Evolutionary conservation across 2,888 invertebrate species (phyloP).

Genomic region (Nipponacmea schrenckii): DNA sequence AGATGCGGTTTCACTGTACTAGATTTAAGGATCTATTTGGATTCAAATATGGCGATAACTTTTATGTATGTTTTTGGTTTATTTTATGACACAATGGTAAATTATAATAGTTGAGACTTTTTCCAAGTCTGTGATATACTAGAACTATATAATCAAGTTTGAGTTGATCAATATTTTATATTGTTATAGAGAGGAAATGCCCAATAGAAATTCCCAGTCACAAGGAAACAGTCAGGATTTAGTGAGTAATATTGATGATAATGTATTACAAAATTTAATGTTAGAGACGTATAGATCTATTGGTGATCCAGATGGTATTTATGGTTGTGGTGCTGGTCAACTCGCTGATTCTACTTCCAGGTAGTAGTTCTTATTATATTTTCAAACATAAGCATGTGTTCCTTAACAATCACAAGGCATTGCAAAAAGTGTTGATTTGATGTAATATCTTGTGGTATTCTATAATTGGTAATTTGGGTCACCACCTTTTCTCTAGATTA

Average conservation of each 20-base stretch:
- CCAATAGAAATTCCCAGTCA: neutral
- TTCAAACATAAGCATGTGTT: neutral
- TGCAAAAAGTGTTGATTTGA: neutral
- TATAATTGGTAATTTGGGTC: neutral
- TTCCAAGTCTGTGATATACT: no score
- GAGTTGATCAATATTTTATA: no score
- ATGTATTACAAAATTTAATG: conserved; percentile 58
- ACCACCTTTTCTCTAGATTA: no score
- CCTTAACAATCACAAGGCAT: neutral
- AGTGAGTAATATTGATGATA: conserved; percentile 18
- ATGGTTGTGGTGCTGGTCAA: conserved; percentile 80
- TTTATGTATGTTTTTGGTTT: no score
- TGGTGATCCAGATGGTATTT: conserved; percentile 81
- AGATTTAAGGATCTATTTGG: no score
- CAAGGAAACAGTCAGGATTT: conserved; percentile 43
- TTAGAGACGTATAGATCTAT: conserved; percentile 70
- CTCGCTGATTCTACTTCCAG: conserved; percentile 74
- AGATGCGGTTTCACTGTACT: no score
- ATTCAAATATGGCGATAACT: no score
- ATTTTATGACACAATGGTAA: no score
- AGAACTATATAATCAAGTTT: no score
- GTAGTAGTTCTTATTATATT: conserved; percentile 30
- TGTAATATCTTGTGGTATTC: neutral
- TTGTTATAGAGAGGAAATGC: no score
- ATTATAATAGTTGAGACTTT: no score